Base-by-base conservation (phyloP, 1,140 invertebrate species). In the Portunus trituberculatus region DNA sequence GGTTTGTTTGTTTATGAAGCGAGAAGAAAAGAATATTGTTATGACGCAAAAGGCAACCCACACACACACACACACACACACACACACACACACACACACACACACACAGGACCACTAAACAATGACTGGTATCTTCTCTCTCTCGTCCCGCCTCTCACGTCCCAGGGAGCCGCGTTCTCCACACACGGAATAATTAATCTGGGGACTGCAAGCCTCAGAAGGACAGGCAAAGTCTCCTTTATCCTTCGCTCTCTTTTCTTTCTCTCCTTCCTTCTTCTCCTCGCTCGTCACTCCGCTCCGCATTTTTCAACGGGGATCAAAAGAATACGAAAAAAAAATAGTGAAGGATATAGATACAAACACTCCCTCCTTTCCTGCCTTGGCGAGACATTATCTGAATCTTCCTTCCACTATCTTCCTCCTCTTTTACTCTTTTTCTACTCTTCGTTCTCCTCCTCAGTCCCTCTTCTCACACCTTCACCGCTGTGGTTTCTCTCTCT, bases 121-220 rank as follows among this genome's bases (percentile, higher is more conserved):
- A 76, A 76, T 76, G 67, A 76, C 67, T 25, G 67, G 67, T 76
- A 25, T 76, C 67, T 76, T 76, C n/a, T 76, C 67, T 59, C 67
- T 59, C 67, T 25, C 67, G 67, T 59, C 67, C 67, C 67, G 67
- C 25, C 67, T 76, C 20, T 12, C 67, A 25, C n/a, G 67, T n/a
- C 67, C 25, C 67, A n/a, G 67, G 16, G 67, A 76, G 67, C 67
- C 67, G 25, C 20, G 67, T 76, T n/a, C 6, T 76, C 67, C 67
- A 76, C 67, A 76, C 67, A 76, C 67, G 67, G 67, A 76, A 76
- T 76, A 76, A 76, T 76, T 76, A 76, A 76, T 76, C 67, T 76
- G 67, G 67, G 67, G 67, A 76, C 67, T n/a, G 67, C 67, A n/a
- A 25, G 67, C 20, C 67, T 76, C 67, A 7, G 67, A 76, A 76